Conservation (phyloP, 2,113 vertebrate species). For the Gopherus flavomarginatus region DNA sequence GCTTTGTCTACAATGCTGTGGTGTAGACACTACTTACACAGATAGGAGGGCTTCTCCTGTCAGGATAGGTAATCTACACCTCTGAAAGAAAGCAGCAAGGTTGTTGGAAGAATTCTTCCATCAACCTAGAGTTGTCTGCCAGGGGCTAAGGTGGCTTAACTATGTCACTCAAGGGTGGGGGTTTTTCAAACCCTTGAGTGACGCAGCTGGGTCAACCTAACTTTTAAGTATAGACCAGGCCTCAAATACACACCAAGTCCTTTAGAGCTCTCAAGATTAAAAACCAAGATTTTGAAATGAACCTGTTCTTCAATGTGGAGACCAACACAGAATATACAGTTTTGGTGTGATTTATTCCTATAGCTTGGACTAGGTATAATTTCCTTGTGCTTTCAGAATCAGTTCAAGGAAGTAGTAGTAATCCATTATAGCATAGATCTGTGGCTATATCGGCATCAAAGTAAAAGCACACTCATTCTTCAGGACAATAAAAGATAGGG, state of each 20-base stretch:
- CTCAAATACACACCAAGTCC: not conserved
- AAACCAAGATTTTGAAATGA: not conserved
- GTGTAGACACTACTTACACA: no score
- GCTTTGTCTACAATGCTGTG: not conserved
- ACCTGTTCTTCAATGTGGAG: not conserved
- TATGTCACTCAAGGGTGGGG: no score
- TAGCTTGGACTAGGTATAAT: not conserved
- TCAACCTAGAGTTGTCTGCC: no score
- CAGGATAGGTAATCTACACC: no score
- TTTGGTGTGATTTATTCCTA: not conserved
- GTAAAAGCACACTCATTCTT: not conserved
- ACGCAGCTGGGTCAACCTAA: no score
- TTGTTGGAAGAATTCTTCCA: no score
- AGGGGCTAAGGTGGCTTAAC: no score
- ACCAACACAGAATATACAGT: not conserved
- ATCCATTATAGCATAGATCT: not conserved
- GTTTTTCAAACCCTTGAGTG: no score
- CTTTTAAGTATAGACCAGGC: no score
- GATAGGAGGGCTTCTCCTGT: no score
- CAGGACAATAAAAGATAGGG: not conserved
- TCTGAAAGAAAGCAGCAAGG: no score
- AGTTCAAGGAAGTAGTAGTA: slow-evolving; percentile 25
- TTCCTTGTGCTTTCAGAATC: not conserved
- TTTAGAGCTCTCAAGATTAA: not conserved
- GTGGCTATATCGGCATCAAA: not conserved